Conservation (phyloP, 1,140 invertebrate genomes). For the Ceratosolen fusciceps region DNA sequence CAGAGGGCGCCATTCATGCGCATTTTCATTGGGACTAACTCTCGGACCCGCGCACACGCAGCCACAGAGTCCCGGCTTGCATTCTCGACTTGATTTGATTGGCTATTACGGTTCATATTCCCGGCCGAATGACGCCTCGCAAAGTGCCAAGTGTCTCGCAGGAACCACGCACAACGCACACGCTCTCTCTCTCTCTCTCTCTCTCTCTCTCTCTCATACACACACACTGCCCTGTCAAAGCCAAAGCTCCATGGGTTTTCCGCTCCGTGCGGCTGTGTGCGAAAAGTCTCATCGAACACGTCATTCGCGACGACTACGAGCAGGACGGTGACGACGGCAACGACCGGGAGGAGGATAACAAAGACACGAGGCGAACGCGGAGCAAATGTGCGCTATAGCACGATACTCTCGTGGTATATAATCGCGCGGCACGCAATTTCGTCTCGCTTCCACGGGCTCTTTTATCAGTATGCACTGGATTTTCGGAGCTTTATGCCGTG, state of each 20-base stretch:
- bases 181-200: no score
- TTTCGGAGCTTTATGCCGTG: constrained; percentile 26
- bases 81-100: constrained; percentile 47
- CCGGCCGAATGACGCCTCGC: constrained; percentile 29
- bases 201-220: no score
- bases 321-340: neutral
- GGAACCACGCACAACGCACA: constrained; percentile 7
- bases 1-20: neutral
- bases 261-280: neutral
- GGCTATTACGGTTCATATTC: constrained; percentile 43
- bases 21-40: constrained; percentile 43
- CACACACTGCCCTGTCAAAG: no score
- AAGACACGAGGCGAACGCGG: neutral
- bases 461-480: constrained; percentile 14
- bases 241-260: no score
- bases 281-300: constrained; percentile 40
- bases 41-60: no score
- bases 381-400: neutral
- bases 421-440: neutral
- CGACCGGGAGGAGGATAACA: no score
- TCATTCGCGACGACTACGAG: constrained; percentile 11
- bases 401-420: neutral
- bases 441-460: neutral
- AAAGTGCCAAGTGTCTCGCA: constrained; percentile 31
- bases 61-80: neutral